These are phyloP conservation scores for Crenichthys baileyi DNA, from an alignment of 2,797 vertebrate genomes.

Conservation along the genomic window DNA sequence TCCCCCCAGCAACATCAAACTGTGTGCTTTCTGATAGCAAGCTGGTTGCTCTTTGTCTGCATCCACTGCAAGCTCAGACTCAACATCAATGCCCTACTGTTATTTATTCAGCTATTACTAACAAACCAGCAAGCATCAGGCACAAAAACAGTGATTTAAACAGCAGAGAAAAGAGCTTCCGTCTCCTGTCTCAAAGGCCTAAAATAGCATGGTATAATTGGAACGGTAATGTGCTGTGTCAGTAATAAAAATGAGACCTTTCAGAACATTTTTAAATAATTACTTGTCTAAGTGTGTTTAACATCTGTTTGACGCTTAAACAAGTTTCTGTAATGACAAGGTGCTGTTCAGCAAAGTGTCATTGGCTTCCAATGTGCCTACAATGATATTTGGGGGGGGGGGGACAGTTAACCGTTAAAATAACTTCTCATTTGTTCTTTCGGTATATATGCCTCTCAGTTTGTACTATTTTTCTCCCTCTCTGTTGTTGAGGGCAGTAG, in stretches of 20 bases:
- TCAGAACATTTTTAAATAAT: slow-evolving; percentile 6
- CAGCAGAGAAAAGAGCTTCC: slow-evolving; percentile 4
- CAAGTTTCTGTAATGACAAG: slow-evolving; percentile 16
- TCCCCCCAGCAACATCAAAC: neutral
- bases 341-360: slow-evolving; percentile 22
- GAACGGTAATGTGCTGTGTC: slow-evolving; percentile 20
- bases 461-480: slow-evolving; percentile 30
- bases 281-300: slow-evolving; percentile 23
- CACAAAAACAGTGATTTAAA: neutral
- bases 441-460: neutral
- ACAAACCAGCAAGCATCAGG: neutral
- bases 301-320: slow-evolving; percentile 17
- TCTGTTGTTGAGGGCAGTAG: slow-evolving; percentile 24
- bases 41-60: slow-evolving; percentile 1
- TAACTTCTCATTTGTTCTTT: neutral
- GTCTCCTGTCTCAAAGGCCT: neutral
- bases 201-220: slow-evolving; percentile 14
- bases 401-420: neutral
- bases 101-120: neutral
- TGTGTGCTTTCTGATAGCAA: neutral
- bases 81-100: slow-evolving; percentile 7
- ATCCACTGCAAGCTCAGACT: slow-evolving; percentile 1
- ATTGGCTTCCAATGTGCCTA: neutral
- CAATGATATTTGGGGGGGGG: neutral
- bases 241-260: slow-evolving; percentile 22